Percentiles rank a stretch among this genome's conserved stretches.
phyloP scores from a whole-genome alignment of 1,140 invertebrate species.

The Zophobas atratus region DNA sequence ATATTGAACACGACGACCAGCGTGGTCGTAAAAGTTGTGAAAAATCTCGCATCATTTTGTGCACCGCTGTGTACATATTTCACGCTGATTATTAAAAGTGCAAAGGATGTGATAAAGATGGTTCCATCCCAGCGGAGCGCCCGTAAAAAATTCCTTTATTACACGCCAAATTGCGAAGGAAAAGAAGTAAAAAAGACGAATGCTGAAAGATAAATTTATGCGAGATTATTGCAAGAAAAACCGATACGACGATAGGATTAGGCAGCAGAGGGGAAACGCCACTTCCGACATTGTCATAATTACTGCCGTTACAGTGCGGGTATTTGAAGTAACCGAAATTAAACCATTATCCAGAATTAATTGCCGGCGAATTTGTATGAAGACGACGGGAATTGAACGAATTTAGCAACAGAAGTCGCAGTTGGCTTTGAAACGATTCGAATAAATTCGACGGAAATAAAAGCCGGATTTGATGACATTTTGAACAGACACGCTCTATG shows the following conservation, averaged over 20 bases:
- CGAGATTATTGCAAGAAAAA: neutral
- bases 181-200: neutral
- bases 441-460: too few species aligned
- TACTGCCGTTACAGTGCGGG: neutral
- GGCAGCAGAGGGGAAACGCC: neutral
- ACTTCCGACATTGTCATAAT: neutral
- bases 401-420: too few species aligned
- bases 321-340: neutral
- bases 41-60: neutral
- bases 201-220: conserved; percentile 1
- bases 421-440: too few species aligned
- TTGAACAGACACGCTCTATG: too few species aligned
- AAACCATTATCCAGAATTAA: neutral
- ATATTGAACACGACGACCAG: too few species aligned
- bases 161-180: neutral
- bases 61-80: neutral
- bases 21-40: too few species aligned
- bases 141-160: neutral
- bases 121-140: neutral
- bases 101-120: neutral
- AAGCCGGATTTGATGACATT: too few species aligned
- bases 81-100: neutral
- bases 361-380: neutral
- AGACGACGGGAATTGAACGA: neutral
- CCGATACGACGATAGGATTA: neutral